Percentiles rank a stretch among this genome's conserved stretches.
These are phyloP conservation scores for Calonectris borealis DNA, from an alignment of 2,113 vertebrate genomes.

Conservation along the genomic window DNA sequence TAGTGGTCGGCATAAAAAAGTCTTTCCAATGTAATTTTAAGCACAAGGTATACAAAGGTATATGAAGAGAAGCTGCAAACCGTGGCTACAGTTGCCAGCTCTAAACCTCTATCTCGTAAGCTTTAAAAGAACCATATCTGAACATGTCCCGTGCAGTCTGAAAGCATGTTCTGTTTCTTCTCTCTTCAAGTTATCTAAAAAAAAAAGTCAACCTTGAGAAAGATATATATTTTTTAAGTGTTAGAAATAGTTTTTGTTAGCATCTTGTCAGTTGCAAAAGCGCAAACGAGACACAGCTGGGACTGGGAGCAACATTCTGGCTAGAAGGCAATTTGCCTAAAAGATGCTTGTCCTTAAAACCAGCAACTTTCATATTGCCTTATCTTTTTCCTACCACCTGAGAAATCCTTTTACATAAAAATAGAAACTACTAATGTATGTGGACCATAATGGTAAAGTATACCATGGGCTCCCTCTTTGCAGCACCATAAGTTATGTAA, in stretches of 20 bases:
- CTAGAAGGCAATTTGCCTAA: neutral
- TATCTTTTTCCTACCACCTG: neutral
- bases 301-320: neutral
- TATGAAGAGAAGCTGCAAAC: neutral
- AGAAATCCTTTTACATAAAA: neutral
- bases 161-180: neutral
- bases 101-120: neutral
- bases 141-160: neutral
- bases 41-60: neutral
- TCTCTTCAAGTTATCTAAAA: neutral
- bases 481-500: neutral
- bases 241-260: conserved; percentile 9
- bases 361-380: neutral
- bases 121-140: neutral
- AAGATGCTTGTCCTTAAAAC: neutral
- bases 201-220: neutral
- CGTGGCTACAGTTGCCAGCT: neutral
- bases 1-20: neutral
- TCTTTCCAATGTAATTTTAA: neutral
- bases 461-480: neutral
- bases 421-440: neutral
- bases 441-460: neutral
- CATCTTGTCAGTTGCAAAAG: neutral
- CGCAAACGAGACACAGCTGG: neutral
- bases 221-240: neutral